Base-by-base conservation (phyloP, 2,888 invertebrate genomes). In the Callyntrura sp. region DNA sequence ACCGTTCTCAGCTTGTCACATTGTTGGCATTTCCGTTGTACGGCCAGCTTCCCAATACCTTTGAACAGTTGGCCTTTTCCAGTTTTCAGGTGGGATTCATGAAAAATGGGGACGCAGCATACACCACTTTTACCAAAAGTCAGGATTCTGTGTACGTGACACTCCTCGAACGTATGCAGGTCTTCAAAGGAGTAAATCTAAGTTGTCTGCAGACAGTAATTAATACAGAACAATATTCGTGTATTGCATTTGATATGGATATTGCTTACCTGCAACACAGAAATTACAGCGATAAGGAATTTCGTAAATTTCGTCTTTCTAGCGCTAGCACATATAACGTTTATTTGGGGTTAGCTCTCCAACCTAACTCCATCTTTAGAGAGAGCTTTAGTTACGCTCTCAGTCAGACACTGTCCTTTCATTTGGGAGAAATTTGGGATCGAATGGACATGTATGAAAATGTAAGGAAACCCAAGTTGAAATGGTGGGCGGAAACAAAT, bases 21-120 rank as follows among this genome's bases (percentile, higher is more conserved):
- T 20, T 90, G 6, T 48, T 91, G 25, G 91, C 91, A n/a, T 91
- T 91, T 65, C 91, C 91, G 0, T 78, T 91, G 4, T 45, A 90
- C 4, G 79, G 17, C 0, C 11, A 62, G 6, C 17, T 91, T 0
- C 91, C 91, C 23, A 9, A 84, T 20, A 55, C 79, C 5, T 91
- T 91, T 60, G 81, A 90, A 5, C 20, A 91, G 14, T 35, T 89
- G 11, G 79, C 85, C 0, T 68, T 68, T 48, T 89, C 85, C 6
- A 57, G 25, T 8, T 57, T 45, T 9, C 12, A 89, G 43, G 73
- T 91, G 12, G 91, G 90, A 0, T 91, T 91, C 68, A 88, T 90
- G 85, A 91, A 91, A 43, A 78, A 90, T 35, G 91, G 91, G 0
- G 91, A 91, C 43, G 60, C 88, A 4, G 87, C 91, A 2, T 90